Percentiles rank a stretch among this genome's conserved stretches.
phyloP scores from a whole-genome alignment of 2,797 vertebrate genomes.

The Chaetodon trifasciatus region DNA sequence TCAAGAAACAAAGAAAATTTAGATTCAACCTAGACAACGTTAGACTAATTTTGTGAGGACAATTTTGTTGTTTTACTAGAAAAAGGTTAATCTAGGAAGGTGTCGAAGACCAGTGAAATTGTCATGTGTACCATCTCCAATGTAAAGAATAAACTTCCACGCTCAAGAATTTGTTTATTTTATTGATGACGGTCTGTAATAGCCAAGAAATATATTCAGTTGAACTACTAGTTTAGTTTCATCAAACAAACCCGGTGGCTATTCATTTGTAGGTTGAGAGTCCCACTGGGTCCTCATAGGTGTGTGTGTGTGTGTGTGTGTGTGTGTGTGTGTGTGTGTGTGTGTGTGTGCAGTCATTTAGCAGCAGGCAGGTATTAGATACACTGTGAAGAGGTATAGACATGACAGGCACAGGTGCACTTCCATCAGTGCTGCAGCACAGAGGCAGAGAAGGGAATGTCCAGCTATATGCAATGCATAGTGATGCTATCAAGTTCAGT shows the following conservation, averaged over 20 bases:
- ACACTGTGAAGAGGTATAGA: neutral
- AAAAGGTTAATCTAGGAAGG: too few relatives aligned
- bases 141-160: neutral
- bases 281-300: neutral
- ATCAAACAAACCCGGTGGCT: neutral
- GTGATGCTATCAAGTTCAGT: slow-evolving; percentile 47
- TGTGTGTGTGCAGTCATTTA: neutral
- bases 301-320: neutral
- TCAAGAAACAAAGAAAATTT: neutral
- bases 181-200: neutral
- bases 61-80: neutral
- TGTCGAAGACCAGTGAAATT: neutral
- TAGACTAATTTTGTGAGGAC: neutral
- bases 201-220: neutral
- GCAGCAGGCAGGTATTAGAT: neutral
- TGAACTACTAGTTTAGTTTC: neutral
- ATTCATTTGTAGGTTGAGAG: neutral
- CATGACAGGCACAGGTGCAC: neutral
- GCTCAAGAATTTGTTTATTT: neutral
- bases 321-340: neutral
- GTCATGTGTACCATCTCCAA: neutral
- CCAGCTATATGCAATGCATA: slow-evolving; percentile 15
- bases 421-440: neutral
- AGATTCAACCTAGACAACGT: neutral
- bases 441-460: neutral